phyloP scores from a whole-genome alignment of 1,140 invertebrate species.

The Limonius californicus region DNA sequence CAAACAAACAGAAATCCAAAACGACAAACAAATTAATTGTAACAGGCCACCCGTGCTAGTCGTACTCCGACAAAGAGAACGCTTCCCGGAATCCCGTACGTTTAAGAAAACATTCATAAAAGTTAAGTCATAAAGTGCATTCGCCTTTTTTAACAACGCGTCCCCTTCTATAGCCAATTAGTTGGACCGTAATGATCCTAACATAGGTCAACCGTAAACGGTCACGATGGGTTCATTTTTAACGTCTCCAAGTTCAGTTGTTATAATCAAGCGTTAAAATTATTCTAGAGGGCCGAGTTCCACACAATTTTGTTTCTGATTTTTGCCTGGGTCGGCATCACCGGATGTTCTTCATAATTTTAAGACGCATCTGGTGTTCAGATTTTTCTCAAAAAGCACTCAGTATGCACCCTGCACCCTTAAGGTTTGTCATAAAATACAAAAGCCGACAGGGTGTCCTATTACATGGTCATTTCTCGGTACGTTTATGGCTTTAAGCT shows the following conservation, averaged over 20 bases:
- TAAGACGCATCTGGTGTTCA: background rate
- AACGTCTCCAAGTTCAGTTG: background rate
- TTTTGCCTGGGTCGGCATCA: background rate
- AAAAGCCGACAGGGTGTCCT: background rate
- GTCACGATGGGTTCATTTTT: background rate
- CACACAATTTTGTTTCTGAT: background rate
- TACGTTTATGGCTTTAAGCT: background rate
- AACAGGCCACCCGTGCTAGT: background rate
- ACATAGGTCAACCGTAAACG: conserved; percentile 1
- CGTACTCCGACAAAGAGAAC: background rate
- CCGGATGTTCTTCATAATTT: background rate
- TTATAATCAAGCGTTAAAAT: background rate
- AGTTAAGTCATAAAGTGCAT: conserved; percentile 1
- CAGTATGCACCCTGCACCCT: background rate
- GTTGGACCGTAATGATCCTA: conserved; percentile 1
- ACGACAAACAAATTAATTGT: background rate
- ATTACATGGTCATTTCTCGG: background rate
- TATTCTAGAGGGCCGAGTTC: background rate
- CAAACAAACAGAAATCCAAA: background rate
- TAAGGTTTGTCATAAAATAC: background rate
- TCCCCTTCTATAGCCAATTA: background rate
- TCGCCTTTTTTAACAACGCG: background rate
- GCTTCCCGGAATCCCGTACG: background rate
- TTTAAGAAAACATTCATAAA: background rate
- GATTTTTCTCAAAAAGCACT: background rate